A percentile compares a stretch with the other conserved stretches of the same genome.
Conservation (phyloP, 2,113 vertebrate species). For the Physeter macrocephalus region DNA sequence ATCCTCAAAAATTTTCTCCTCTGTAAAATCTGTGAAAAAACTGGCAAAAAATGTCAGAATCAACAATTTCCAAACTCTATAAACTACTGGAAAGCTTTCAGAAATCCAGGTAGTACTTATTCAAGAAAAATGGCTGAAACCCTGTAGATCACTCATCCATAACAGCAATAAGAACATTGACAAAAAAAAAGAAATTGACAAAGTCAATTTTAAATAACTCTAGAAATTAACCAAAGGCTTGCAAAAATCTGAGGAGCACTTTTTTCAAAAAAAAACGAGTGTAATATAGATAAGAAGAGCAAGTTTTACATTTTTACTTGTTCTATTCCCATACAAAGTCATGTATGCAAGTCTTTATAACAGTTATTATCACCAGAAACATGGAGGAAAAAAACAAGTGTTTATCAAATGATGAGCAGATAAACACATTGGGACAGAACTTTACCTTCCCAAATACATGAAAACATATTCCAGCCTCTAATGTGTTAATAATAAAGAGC, state of each 20-base stretch:
- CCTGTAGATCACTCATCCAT: background rate
- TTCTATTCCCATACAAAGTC: background rate
- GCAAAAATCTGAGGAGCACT: background rate
- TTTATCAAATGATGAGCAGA: background rate
- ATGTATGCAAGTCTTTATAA: background rate
- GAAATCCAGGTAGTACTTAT: background rate
- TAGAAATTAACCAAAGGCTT: background rate
- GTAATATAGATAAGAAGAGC: background rate
- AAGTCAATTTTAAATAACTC: background rate
- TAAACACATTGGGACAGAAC: background rate
- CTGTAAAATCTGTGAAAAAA: background rate
- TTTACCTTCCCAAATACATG: background rate
- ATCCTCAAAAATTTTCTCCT: background rate
- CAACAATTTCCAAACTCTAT: background rate
- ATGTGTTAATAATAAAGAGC: background rate
- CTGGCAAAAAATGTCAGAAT: background rate
- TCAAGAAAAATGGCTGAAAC: background rate
- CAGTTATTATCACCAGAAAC: background rate
- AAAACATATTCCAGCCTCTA: background rate
- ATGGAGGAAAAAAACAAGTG: background rate
- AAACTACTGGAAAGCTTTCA: background rate
- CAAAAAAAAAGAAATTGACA: background rate
- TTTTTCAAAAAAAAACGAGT: background rate
- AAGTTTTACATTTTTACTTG: background rate
- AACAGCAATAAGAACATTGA: background rate